phyloP scores from a whole-genome alignment of 2,113 vertebrate species.

The Varanus salvator region DNA sequence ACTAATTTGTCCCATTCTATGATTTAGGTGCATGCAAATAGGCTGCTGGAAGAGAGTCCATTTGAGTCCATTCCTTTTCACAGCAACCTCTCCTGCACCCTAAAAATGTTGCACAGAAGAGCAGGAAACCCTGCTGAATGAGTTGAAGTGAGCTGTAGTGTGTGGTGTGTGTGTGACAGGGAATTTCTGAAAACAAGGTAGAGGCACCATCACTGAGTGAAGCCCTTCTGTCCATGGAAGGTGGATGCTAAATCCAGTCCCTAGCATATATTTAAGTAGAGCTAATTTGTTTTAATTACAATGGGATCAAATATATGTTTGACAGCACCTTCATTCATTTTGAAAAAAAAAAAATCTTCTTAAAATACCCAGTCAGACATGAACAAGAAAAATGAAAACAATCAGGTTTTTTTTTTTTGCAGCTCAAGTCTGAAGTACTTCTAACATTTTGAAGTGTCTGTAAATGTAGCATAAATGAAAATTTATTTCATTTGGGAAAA shows the following conservation, averaged over 20 bases:
- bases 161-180: no score
- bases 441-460: constrained; percentile 1
- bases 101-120: no score
- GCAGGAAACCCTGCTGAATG: no score
- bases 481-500: constrained; percentile 34
- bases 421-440: constrained; percentile 31
- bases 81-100: no score
- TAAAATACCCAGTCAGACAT: constrained; percentile 44
- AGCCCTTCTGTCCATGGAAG: no score
- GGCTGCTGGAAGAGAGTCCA: no score
- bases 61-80: no score
- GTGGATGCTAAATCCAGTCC: no score
- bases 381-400: constrained; percentile 34
- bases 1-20: not conserved
- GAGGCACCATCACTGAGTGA: no score
- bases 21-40: no score
- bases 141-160: no score
- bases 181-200: no score
- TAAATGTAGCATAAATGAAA: constrained; percentile 41
- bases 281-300: constrained; percentile 35
- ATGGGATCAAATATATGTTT: constrained; percentile 22
- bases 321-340: constrained; percentile 44
- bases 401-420: constrained; percentile 4
- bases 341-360: constrained; percentile 57
- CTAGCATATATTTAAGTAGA: constrained; percentile 31